phyloP scores from a whole-genome alignment of 2,888 invertebrate species.

The Hymenopus coronatus region DNA sequence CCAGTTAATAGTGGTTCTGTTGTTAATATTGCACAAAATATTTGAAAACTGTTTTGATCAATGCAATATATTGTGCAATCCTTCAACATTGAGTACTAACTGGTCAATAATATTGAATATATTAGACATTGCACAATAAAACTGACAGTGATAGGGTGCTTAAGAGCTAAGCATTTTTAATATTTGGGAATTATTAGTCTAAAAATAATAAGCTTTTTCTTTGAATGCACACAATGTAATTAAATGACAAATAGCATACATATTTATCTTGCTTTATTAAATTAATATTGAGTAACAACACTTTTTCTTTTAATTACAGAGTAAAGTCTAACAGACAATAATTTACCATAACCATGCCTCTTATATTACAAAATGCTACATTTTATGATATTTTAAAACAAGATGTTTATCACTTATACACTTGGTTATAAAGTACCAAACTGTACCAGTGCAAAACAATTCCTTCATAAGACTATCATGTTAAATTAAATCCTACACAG shows the following conservation, averaged over 20 bases:
- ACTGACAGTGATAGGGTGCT: too few species aligned
- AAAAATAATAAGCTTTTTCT: too few species aligned
- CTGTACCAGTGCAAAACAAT: background rate
- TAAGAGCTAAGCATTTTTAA: too few species aligned
- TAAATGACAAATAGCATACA: background rate
- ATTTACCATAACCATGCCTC: background rate
- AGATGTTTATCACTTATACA: background rate
- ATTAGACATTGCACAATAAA: too few species aligned
- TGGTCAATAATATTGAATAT: too few species aligned
- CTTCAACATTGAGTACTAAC: too few species aligned
- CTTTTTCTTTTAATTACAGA: background rate
- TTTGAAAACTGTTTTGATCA: too few species aligned
- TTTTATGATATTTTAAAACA: background rate
- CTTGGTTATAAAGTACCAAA: background rate
- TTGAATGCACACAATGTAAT: background rate
- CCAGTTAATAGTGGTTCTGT: too few species aligned
- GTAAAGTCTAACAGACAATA: background rate
- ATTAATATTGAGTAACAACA: slow-evolving; percentile 15
- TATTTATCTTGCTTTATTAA: slow-evolving; percentile 23
- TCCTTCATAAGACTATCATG: background rate
- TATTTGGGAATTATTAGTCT: too few species aligned
- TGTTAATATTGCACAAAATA: too few species aligned
- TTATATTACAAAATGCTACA: background rate
- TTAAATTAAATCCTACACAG: background rate
- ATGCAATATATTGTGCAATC: too few species aligned